Evolutionary conservation across 64 coral and sea anemone species (phyloP).

Genomic region (Platygyra sinensis): DNA sequence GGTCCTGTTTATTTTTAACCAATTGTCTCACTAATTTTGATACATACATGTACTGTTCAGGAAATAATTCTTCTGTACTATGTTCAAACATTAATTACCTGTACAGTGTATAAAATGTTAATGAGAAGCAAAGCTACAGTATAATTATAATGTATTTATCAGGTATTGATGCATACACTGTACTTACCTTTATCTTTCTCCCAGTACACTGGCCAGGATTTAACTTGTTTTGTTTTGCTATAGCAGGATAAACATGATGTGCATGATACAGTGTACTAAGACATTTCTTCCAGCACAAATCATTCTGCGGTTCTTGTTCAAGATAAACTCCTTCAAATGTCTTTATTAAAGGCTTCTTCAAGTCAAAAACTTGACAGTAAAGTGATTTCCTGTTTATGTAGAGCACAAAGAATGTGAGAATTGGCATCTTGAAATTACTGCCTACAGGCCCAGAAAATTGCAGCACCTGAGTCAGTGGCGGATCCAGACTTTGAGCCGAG

Average conservation of each 20-base stretch:
- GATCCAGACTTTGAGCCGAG: too few species aligned
- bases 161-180: background rate
- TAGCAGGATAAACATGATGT: conserved; percentile 78
- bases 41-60: too few species aligned
- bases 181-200: conserved; percentile 63
- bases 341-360: conserved; percentile 67
- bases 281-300: conserved; percentile 74
- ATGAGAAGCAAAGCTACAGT: too few species aligned
- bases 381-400: conserved; percentile 62
- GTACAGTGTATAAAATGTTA: too few species aligned
- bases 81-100: too few species aligned
- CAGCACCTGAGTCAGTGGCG: too few species aligned
- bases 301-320: conserved; percentile 38
- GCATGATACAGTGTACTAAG: conserved; percentile 62
- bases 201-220: conserved; percentile 35
- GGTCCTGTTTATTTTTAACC: too few species aligned
- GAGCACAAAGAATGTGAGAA: too few species aligned
- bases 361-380: conserved; percentile 80
- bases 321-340: conserved; percentile 74
- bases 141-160: background rate
- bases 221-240: conserved; percentile 44
- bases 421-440: too few species aligned
- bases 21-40: too few species aligned
- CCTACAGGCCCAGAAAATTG: too few species aligned
- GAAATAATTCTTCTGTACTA: too few species aligned